Evolutionary conservation across 2,888 invertebrate species (phyloP), one percentile per base, ranked within the genome.

Genomic region (Linhomoeus sp.): DNA sequence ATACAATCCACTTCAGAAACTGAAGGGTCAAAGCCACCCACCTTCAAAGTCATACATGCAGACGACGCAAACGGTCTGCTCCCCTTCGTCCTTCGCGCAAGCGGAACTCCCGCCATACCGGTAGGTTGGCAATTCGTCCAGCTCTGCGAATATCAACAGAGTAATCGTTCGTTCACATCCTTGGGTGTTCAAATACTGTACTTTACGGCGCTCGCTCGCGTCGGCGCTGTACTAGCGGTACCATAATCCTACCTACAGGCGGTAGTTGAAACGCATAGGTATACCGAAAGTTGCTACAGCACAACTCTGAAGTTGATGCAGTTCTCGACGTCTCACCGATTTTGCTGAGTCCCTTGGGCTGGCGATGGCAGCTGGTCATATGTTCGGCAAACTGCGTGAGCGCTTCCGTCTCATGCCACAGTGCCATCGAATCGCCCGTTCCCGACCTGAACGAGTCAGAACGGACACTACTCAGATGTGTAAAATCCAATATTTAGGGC

Each of bases 21-120:
- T n/a, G n/a, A n/a, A n/a, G n/a, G n/a, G n/a, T n/a, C n/a, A n/a
- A n/a, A n/a, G n/a, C n/a, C n/a, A n/a, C n/a, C n/a, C n/a, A n/a
- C n/a, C n/a, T 71, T 90, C 88, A 70, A 88, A 90, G 71, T 90
- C 88, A 70, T 86, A 85, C 87, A 90, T 87, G 70, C 90, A 90
- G 53, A 90, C 83, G 52, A 90, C 88, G 70, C 90, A 90, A 49
- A 83, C 83, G 19, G 81, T 80, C 73, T 86, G 85, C n/a, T 45
- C 46, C 12, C 19, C 43, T 3, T 2, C 35, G 22, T 35, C 35
- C n/a, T n/a, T n/a, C n/a, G n/a, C n/a, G 22, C 33, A 20, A 38
- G 36, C 46, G 3, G 22, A 3, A 17, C 37, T 17, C 22, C 7
- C 17, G n/a, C 43, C 15, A 19, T 9, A 44, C 15, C 45, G 40